Conservation (phyloP, 92 coral and sea anemone genomes). For the Parazoanthus atlanticus region DNA sequence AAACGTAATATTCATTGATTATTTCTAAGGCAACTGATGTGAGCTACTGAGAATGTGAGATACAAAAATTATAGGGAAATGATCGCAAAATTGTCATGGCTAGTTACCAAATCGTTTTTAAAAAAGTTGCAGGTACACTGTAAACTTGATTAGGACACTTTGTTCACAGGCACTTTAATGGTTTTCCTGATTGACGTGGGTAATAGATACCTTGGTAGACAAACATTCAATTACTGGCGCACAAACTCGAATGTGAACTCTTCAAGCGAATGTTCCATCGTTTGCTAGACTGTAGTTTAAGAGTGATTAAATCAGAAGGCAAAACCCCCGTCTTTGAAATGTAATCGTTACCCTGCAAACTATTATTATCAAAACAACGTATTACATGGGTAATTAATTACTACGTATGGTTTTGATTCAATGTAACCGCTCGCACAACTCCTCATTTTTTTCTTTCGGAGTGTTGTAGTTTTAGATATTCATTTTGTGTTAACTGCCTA, state of each 20-base stretch:
- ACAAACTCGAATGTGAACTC: slow-evolving; percentile 64
- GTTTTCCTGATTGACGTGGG: slow-evolving; percentile 87
- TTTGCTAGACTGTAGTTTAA: slow-evolving; percentile 1
- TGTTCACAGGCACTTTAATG: slow-evolving; percentile 74
- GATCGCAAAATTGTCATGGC: slow-evolving; percentile 1
- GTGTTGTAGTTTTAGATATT: slow-evolving; percentile 53
- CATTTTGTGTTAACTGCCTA: slow-evolving; percentile 11
- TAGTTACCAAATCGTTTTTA: slow-evolving; percentile 33
- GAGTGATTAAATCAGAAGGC: slow-evolving; percentile 41
- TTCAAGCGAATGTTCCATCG: slow-evolving; percentile 42
- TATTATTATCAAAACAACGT: slow-evolving; percentile 48
- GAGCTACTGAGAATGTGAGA: slow-evolving; percentile 27
- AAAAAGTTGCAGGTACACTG: slow-evolving; percentile 30
- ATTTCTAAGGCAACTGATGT: slow-evolving; percentile 37
- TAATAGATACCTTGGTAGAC: slow-evolving; percentile 79
- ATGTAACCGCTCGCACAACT: slow-evolving; percentile 54
- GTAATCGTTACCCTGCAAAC: slow-evolving; percentile 41
- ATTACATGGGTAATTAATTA: slow-evolving; percentile 64
- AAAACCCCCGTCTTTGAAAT: slow-evolving; percentile 46
- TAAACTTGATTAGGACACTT: slow-evolving; percentile 47
- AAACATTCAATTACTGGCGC: slow-evolving; percentile 86
- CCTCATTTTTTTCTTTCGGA: slow-evolving; percentile 33
- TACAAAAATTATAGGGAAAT: background rate
- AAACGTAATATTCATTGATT: slow-evolving; percentile 4
- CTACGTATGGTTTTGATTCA: slow-evolving; percentile 60